Evolutionary conservation across 2,888 invertebrate genomes (phyloP).

Genomic region (Biston stratarius): DNA sequence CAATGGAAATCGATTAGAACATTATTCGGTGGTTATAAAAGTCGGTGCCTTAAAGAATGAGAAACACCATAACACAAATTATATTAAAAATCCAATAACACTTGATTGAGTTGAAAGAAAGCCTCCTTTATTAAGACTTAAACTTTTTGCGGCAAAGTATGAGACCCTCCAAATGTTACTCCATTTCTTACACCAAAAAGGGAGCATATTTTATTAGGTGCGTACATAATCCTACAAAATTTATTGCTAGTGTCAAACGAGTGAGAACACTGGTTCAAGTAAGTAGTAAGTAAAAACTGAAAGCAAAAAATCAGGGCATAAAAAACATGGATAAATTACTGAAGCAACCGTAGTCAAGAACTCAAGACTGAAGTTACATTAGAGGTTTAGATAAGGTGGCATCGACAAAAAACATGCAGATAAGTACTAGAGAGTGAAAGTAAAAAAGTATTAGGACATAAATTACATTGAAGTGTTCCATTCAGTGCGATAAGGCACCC

Average conservation of each 20-base stretch:
- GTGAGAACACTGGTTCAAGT: slow-evolving; percentile 36
- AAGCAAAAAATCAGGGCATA: slow-evolving; percentile 51
- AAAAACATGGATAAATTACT: slow-evolving; percentile 55
- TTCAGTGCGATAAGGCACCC: slow-evolving; percentile 73
- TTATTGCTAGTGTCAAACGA: slow-evolving; percentile 52
- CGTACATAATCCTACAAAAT: slow-evolving; percentile 53
- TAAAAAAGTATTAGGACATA: slow-evolving; percentile 67
- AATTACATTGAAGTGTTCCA: slow-evolving; percentile 79
- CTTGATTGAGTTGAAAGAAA: slow-evolving; percentile 30
- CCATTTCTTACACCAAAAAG: slow-evolving; percentile 39
- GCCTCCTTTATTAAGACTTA: slow-evolving; percentile 31
- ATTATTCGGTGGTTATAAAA: too few species aligned
- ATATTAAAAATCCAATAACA: slow-evolving; percentile 26
- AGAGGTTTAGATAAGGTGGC: slow-evolving; percentile 56
- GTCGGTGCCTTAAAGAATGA: neutral
- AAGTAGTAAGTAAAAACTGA: slow-evolving; percentile 43
- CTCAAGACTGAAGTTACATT: slow-evolving; percentile 30
- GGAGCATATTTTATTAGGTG: slow-evolving; percentile 50
- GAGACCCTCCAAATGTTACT: slow-evolving; percentile 34
- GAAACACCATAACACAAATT: neutral
- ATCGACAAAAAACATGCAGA: slow-evolving; percentile 57
- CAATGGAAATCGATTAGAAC: too few species aligned
- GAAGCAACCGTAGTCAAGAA: slow-evolving; percentile 44
- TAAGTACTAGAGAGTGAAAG: slow-evolving; percentile 45
- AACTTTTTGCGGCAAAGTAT: slow-evolving; percentile 36